Base-by-base conservation (phyloP, 2,797 vertebrate genomes). In the Tragopan temminckii region DNA sequence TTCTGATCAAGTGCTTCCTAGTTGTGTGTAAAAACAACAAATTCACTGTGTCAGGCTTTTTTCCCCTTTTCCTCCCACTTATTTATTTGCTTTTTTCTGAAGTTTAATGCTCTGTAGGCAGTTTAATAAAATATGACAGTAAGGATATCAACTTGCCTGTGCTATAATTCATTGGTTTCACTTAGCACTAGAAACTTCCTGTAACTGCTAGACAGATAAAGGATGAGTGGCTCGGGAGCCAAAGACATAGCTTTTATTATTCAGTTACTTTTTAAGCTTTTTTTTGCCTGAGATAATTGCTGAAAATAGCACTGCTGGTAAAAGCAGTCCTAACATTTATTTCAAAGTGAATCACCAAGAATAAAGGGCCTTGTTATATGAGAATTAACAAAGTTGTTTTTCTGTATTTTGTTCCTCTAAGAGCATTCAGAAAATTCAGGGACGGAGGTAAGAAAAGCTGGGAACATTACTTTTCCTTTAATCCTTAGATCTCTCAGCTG, bases 401-500 rank as follows among this genome's bases (percentile, higher is more conserved):
- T 85, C 50, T 92, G 82, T 77, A n/a, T 78, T 90, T 76, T 83
- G 38, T 85, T 85, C 40, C 76, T 88, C 17, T 24, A 75, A 90
- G 16, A 80, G 7, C 19, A 46, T 85, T 83, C 72, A 61, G 55
- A 79, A 70, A 70, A 76, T 59, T 67, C 78, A 36, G 27, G 35
- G 40, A 64, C 0, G 2, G 62, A 64, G 75, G 72, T 88, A 90
- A 85, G 58, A 79, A 85, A 92, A 81, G 25, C 59, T 80, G 4
- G 1, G 64, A 94, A 88, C 64, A 45, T 88, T 93, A 55, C 63
- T 94, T 95, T 93, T 52, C 72, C 64, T 94, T 91, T 88, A 93
- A 92, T 96, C 85, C 58, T 90, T 62, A 83, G 80, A 70, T 77
- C 68, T 36, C 74, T 95, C 76, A 93, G 85, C 79, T 92, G 80